Base-by-base conservation (phyloP, 23 tunicate genomes). In the Corella eumyota region DNA sequence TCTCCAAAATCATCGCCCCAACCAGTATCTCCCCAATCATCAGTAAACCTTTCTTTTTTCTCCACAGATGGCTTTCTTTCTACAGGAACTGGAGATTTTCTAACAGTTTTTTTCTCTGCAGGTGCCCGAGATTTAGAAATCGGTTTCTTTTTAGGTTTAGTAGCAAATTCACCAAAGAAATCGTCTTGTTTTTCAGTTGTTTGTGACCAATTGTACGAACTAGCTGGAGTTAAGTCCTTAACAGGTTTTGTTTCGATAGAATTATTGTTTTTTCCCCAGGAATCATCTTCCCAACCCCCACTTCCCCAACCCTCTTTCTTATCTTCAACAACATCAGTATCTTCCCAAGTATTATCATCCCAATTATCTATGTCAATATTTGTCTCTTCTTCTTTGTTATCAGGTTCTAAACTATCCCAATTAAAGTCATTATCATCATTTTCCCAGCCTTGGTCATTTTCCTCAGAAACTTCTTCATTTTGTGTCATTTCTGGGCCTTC, bases 171-270 rank as follows among this genome's bases (percentile, higher is more conserved):
- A 6, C 54, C 29, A 45, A 88, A 88, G 64, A 88, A 88, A 9
- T 75, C 58, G 37, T 78, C 95, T 5, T 32, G 45, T 28, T 72
- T 80, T 27, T 72, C 75, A 13, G 66, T 67, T 19, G 38, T 36
- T 55, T 64, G 32, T 6, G 40, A 33, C 95, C 85, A 85, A 36
- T 77, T 49, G 70, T 85, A 85, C 4, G 79, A 29, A 52, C 95
- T 85, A 25, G 85, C 71, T 4, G 79, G 80, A 17, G 71, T 48
- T 6, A 64, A 17, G 22, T 34, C 71, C 36, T 58, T 58, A 25
- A n/a, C 13, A 27, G 65, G 20, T 20, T n/a, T 13, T n/a, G n/a
- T n/a, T n/a, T n/a, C n/a, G n/a, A n/a, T n/a, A n/a, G n/a, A n/a
- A n/a, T n/a, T n/a, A n/a, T n/a, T n/a, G n/a, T n/a, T n/a, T n/a